A percentile compares a stretch with the other conserved stretches of the same genome.
These are phyloP conservation scores for Didymodactylos carnosus DNA, from an alignment of 2,888 invertebrate species.

Conservation along the genomic window DNA sequence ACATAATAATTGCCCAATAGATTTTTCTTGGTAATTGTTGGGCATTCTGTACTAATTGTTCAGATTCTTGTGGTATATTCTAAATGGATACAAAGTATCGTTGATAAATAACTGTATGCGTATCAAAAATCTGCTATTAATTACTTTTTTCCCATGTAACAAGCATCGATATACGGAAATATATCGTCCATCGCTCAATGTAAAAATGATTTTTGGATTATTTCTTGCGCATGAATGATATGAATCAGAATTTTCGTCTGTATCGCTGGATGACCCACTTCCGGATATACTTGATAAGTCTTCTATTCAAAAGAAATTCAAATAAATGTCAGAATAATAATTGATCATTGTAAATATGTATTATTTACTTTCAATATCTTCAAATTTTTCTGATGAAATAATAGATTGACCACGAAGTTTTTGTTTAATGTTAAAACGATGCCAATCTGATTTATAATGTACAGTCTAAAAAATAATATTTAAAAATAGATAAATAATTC, in stretches of 20 bases:
- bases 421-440: constrained; percentile 57
- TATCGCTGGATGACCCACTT: constrained; percentile 20
- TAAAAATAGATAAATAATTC: too few relatives aligned
- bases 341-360: too few relatives aligned
- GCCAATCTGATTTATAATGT: constrained; percentile 66
- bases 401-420: constrained; percentile 43
- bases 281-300: constrained; percentile 46
- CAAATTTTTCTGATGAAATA: constrained; percentile 44
- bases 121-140: neutral
- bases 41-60: constrained; percentile 29
- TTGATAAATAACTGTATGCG: neutral
- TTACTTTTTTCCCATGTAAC: constrained; percentile 46
- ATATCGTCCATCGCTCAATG: constrained; percentile 47
- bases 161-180: constrained; percentile 55
- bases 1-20: constrained; percentile 56
- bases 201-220: constrained; percentile 53
- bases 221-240: constrained; percentile 17
- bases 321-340: neutral
- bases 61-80: constrained; percentile 26
- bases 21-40: constrained; percentile 33
- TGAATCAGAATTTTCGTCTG: constrained; percentile 19
- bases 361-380: constrained; percentile 23
- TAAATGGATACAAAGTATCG: constrained; percentile 18
- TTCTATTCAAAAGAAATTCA: constrained; percentile 31
- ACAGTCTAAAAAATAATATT: constrained; percentile 37